Evolutionary conservation across 2,113 vertebrate species (phyloP).

Genomic region (Panthera uncia): DNA sequence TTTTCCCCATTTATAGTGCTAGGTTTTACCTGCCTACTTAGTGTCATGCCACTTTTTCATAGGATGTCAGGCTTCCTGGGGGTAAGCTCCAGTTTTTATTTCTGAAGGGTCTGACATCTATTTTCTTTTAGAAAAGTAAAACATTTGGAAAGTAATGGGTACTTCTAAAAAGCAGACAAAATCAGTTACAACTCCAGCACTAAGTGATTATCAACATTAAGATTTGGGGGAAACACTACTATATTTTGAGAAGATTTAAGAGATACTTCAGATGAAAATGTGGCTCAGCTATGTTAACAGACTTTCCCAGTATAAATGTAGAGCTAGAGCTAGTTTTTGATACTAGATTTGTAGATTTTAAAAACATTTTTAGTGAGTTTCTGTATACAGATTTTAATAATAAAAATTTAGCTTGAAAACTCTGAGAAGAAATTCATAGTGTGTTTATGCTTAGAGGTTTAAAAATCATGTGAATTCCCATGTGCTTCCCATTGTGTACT

Average conservation of each 20-base stretch:
- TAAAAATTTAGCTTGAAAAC: conserved; percentile 35
- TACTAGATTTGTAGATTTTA: not conserved
- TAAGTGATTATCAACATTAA: not conserved
- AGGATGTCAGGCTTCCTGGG: not conserved
- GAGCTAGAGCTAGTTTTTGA: not conserved
- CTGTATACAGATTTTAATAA: not conserved
- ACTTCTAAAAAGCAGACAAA: not conserved
- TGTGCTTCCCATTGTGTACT: not conserved
- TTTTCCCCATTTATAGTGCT: not conserved
- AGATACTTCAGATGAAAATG: not conserved
- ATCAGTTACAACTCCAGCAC: not conserved
- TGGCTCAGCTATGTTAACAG: not conserved
- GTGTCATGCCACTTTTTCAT: not conserved
- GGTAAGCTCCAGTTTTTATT: not conserved
- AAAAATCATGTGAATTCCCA: not conserved
- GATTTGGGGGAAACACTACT: not conserved
- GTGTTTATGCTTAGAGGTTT: not conserved
- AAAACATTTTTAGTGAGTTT: conserved; percentile 27
- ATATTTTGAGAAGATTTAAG: not conserved
- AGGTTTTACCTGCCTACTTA: not conserved
- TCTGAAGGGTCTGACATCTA: not conserved
- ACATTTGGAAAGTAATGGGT: not conserved
- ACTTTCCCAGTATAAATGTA: not conserved
- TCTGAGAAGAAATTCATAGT: not conserved
- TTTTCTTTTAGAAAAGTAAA: not conserved